Base-by-base conservation (phyloP, 2,888 invertebrate species). In the Cantharis rufa region DNA sequence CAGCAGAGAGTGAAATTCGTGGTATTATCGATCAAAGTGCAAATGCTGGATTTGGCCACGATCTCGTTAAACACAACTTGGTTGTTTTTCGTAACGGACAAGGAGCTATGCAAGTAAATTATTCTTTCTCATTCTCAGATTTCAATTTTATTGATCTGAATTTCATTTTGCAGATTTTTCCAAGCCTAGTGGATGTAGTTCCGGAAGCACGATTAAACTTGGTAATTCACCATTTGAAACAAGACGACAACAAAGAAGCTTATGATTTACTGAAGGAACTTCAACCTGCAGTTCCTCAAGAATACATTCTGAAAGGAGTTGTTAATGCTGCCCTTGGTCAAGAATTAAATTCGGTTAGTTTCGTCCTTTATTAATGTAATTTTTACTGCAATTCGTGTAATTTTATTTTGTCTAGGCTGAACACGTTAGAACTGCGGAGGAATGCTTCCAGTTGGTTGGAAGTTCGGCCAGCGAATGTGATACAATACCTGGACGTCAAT, bases 381-480 rank as follows among this genome's bases (percentile, higher is more conserved):
- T n/a, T 0, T 28, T 15, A 24, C 24, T 24, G 9, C 1, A 24
- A 0, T 21, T 21, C 4, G 62, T 76, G 32, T 63, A 62, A 28
- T 63, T 27, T 63, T 24, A 15, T 63, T 27, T 72, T 79, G 88
- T 90, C 28, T 85, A 98, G 98, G 93, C 95, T 81, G 98, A 99
- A 82, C 95, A 98, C 85, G 91, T 98, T 82, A 98, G 98, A 90
- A 92, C 95, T 11, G 99, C 99, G 0, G 97, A 99, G 86, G 97
- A 98, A 87, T 98, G 96, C 87, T 97, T 98, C 86, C 98, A 98
- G 88, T 89, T 98, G 76, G 98, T 99, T 3, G 99, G 99, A 74
- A 97, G 97, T 81, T 98, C 98, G 0, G 94, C 96, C 1, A 96
- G 97, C 18, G 99, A 99, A 89, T 98, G 98, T 86, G 99, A 99